Percentiles rank a stretch among this genome's conserved stretches.
phyloP scores from a whole-genome alignment of 2,113 vertebrate species.

The Canis aureus region DNA sequence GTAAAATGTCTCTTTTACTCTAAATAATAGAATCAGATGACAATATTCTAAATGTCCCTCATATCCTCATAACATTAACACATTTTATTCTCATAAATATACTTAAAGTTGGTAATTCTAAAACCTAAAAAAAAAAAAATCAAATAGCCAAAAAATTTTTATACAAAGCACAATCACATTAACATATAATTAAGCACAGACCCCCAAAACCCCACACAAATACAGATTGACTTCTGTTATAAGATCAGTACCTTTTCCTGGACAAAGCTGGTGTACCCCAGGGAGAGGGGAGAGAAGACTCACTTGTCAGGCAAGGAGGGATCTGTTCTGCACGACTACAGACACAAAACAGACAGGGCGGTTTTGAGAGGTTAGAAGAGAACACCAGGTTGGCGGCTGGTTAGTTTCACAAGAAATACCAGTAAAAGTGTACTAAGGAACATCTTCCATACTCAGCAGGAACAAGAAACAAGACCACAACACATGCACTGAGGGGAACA shows the following conservation, averaged over 20 bases:
- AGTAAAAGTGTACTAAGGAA: slow-evolving; percentile 43
- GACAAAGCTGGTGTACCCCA: slow-evolving; percentile 99
- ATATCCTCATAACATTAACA: not conserved
- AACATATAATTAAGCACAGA: slow-evolving; percentile 62
- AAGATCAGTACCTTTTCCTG: slow-evolving; percentile 97
- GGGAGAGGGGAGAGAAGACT: slow-evolving; percentile 99
- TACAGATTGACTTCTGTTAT: slow-evolving; percentile 77
- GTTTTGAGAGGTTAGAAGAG: slow-evolving; percentile 89
- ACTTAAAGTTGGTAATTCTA: not conserved
- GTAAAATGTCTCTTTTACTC: not conserved
- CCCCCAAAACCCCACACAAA: not conserved
- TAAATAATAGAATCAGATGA: not conserved
- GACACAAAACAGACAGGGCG: slow-evolving; percentile 89
- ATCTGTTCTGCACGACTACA: slow-evolving; percentile 98
- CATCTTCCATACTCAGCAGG: slow-evolving; percentile 13
- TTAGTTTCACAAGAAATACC: slow-evolving; percentile 87
- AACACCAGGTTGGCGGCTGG: slow-evolving; percentile 80
- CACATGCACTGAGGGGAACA: slow-evolving; percentile 14
- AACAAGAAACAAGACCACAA: slow-evolving; percentile 55
- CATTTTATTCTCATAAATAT: slow-evolving; percentile 36
- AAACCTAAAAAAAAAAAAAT: slow-evolving; percentile 28
- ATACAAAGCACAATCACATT: slow-evolving; percentile 38
- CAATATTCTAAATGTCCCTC: not conserved
- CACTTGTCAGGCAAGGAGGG: slow-evolving; percentile 99
- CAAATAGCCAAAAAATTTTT: not conserved